Evolutionary conservation across 2,888 invertebrate genomes (phyloP).

Genomic region (Drosophila tanythrix): DNA sequence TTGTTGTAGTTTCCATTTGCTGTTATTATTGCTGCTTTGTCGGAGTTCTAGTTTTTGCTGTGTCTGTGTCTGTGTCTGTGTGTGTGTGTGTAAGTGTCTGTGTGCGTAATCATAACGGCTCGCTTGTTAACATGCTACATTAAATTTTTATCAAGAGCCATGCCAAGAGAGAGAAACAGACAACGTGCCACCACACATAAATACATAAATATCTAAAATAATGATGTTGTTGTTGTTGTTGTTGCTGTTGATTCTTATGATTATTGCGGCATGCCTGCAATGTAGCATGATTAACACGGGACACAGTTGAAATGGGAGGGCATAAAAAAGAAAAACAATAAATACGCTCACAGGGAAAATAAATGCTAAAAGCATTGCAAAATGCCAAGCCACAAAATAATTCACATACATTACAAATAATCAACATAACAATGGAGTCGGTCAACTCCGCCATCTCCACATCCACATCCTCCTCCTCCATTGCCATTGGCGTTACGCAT

Average conservation of each 20-base stretch:
- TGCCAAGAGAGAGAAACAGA: constrained; percentile 47
- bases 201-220: constrained; percentile 75
- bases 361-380: constrained; percentile 68
- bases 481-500: constrained; percentile 46
- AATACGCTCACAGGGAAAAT: constrained; percentile 27
- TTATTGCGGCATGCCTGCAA: constrained; percentile 68
- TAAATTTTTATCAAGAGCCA: constrained; percentile 78
- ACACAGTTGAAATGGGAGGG: constrained; percentile 9
- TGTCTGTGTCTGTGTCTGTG: constrained; percentile 6
- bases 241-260: constrained; percentile 65
- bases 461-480: constrained; percentile 1
- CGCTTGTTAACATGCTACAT: constrained; percentile 80
- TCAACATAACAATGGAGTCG: constrained; percentile 65
- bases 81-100: constrained; percentile 30
- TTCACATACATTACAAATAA: constrained; percentile 67
- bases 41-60: constrained; percentile 10
- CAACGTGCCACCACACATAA: constrained; percentile 42
- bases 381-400: constrained; percentile 40
- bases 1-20: constrained; percentile 52
- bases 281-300: constrained; percentile 73
- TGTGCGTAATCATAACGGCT: constrained; percentile 74
- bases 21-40: constrained; percentile 38
- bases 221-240: constrained; percentile 61
- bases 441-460: background rate
- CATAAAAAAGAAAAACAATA: constrained; percentile 48